Evolutionary conservation across 1,140 invertebrate genomes (phyloP).

Genomic region (Eulimnadia texana): DNA sequence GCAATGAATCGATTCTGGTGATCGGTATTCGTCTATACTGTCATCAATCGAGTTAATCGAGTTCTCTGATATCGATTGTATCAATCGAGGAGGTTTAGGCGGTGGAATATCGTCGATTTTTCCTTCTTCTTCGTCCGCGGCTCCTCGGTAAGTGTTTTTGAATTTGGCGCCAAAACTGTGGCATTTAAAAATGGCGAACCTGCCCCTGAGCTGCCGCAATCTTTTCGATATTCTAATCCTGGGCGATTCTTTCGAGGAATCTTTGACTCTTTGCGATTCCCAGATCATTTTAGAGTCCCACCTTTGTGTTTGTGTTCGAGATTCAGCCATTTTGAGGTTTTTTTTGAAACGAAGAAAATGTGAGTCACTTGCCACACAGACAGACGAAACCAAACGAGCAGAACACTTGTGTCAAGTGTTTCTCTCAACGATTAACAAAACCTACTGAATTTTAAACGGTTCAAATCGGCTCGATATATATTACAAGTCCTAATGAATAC

Average conservation of each 20-base stretch:
- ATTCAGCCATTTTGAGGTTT: not conserved
- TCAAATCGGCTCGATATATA: too few relatives aligned
- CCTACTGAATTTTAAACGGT: not conserved
- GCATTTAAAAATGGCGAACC: not conserved
- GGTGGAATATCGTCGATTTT: not conserved
- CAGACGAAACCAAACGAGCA: too few relatives aligned
- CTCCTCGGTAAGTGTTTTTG: not conserved
- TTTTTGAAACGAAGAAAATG: too few relatives aligned
- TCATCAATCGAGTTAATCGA: not conserved
- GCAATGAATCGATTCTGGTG: too few relatives aligned
- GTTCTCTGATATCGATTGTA: not conserved
- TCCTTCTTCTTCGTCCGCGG: not conserved
- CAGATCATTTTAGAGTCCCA: not conserved
- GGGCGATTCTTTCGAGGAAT: not conserved
- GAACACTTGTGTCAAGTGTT: not conserved
- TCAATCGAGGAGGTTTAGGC: conserved; percentile 4
- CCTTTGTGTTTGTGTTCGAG: too few relatives aligned
- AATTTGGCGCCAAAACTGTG: not conserved
- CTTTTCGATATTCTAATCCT: not conserved
- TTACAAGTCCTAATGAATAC: not conserved
- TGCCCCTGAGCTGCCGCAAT: not conserved
- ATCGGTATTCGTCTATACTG: too few relatives aligned
- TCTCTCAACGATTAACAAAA: not conserved
- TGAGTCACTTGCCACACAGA: too few relatives aligned
- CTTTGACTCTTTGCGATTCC: not conserved